These are phyloP conservation scores for Cylas formicarius DNA, from an alignment of 1,140 invertebrate species.

Conservation along the genomic window DNA sequence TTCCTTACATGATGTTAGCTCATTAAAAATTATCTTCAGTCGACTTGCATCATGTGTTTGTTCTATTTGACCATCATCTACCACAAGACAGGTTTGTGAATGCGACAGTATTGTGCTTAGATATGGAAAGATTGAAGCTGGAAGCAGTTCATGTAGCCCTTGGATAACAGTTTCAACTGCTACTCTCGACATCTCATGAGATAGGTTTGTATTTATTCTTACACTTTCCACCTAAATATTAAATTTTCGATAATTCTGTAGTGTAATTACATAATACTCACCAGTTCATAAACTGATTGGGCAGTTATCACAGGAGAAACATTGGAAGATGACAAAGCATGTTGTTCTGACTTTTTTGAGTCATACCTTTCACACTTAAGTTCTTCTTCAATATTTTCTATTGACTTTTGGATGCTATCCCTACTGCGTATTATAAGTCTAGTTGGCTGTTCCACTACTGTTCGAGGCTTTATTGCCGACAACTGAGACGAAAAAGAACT, in stretches of 20 bases:
- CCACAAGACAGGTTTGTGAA: conserved; percentile 50
- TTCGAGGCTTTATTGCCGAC: conserved; percentile 14
- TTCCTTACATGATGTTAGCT: conserved; percentile 80
- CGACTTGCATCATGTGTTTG: conserved; percentile 71
- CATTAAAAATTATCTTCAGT: conserved; percentile 70
- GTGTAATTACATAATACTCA: too few species aligned
- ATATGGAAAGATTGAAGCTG: conserved; percentile 51
- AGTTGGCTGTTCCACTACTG: conserved; percentile 28
- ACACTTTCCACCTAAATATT: conserved; percentile 74
- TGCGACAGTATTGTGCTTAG: conserved; percentile 49
- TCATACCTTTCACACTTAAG: conserved; percentile 26
- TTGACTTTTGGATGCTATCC: conserved; percentile 28
- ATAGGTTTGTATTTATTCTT: conserved; percentile 73
- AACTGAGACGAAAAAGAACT: conserved; percentile 8
- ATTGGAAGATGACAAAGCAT: conserved; percentile 13
- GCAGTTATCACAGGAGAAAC: conserved; percentile 44
- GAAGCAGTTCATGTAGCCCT: conserved; percentile 54
- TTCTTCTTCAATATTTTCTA: conserved; percentile 34
- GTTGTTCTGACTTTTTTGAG: conserved; percentile 24
- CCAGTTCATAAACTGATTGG: conserved; percentile 62
- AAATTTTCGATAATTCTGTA: too few species aligned
- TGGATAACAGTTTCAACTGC: conserved; percentile 72
- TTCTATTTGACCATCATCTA: conserved; percentile 53
- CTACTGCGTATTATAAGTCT: conserved; percentile 29
- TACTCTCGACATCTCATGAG: conserved; percentile 78